Evolutionary conservation across 2,797 vertebrate genomes (phyloP).

Genomic region (Lagodon rhomboides): DNA sequence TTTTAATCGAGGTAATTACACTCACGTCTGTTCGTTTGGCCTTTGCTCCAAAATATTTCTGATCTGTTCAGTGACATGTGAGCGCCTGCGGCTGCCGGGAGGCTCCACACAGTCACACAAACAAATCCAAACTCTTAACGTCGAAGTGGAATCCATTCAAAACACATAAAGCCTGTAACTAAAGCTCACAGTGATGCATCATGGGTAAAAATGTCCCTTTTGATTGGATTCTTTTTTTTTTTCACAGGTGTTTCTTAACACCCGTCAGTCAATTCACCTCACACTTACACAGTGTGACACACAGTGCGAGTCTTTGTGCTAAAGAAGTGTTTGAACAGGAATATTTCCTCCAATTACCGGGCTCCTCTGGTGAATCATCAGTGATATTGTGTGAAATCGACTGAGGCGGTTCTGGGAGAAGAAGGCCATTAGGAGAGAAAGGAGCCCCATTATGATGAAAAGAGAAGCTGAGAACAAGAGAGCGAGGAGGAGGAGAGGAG

Average conservation of each 20-base stretch:
- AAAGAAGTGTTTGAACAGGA: slow-evolving; percentile 39
- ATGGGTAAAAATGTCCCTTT: not conserved
- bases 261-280: slow-evolving; percentile 26
- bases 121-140: not conserved
- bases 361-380: slow-evolving; percentile 57
- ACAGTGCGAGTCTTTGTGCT: slow-evolving; percentile 6
- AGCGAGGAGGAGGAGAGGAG: slow-evolving; percentile 39
- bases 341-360: slow-evolving; percentile 62
- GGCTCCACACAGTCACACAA: not conserved
- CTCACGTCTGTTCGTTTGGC: not conserved
- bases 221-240: slow-evolving; percentile 22
- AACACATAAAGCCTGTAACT: not conserved
- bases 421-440: slow-evolving; percentile 67
- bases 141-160: not conserved
- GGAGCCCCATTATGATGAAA: slow-evolving; percentile 72
- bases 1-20: not conserved
- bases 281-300: not conserved
- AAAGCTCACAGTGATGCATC: not conserved
- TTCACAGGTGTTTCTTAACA: slow-evolving; percentile 9
- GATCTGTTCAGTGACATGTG: not conserved
- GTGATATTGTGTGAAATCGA: slow-evolving; percentile 72
- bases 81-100: not conserved
- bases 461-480: slow-evolving; percentile 48
- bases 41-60: not conserved
- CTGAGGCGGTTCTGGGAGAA: slow-evolving; percentile 58